phyloP scores from a whole-genome alignment of 2,888 invertebrate species.

The Slavum lentiscoides region DNA sequence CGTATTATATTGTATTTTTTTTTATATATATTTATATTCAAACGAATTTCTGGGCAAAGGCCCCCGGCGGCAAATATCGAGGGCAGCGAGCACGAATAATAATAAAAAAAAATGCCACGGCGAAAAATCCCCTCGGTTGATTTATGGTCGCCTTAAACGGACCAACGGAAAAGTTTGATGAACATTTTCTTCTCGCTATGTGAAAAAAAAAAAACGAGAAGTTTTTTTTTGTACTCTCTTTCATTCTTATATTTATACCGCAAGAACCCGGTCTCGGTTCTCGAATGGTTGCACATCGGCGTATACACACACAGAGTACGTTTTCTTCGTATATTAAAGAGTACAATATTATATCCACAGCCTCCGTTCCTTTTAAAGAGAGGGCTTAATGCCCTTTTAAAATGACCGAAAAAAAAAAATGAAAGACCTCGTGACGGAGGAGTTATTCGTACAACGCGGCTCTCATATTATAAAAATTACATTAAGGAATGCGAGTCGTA shows the following conservation, averaged over 20 bases:
- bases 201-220: constrained; percentile 21
- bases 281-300: constrained; percentile 39
- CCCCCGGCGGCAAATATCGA: background rate
- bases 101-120: constrained; percentile 13
- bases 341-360: background rate
- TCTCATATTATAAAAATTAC: constrained; percentile 11
- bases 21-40: constrained; percentile 8
- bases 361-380: background rate
- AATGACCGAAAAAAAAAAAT: constrained; percentile 17
- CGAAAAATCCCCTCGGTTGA: constrained; percentile 32
- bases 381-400: constrained; percentile 24
- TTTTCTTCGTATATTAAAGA: constrained; percentile 19
- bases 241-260: background rate
- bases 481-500: constrained; percentile 26
- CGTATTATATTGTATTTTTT: too few relatives aligned
- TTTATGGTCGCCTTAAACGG: constrained; percentile 35
- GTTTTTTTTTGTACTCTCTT: background rate
- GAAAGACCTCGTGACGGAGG: background rate
- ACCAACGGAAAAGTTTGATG: constrained; percentile 39
- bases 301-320: too few relatives aligned
- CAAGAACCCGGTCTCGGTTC: background rate
- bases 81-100: background rate
- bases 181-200: constrained; percentile 40
- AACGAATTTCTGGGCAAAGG: constrained; percentile 25
- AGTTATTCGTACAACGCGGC: background rate